Base-by-base conservation (phyloP, 2,113 vertebrate genomes). In the Triplophysa rosa region DNA sequence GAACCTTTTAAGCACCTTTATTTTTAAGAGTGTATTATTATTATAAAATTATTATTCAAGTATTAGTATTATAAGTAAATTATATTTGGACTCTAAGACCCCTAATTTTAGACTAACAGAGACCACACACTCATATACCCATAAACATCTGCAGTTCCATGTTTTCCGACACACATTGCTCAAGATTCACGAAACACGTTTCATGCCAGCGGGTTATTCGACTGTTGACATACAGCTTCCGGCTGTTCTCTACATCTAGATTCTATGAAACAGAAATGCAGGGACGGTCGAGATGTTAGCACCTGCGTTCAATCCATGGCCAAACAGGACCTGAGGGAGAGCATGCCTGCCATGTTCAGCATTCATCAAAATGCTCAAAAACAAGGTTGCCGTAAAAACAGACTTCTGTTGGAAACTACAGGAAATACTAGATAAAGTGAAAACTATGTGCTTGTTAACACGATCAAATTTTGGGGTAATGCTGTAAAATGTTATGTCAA, bases 271-370 rank as follows among this genome's bases (percentile, higher is more conserved):
- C n/a, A n/a, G 3, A 67, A 13, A 74, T 29, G 42, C 29, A 37
- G 68, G 42, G 71, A 67, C 70, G 17, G 33, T 59, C 49, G 56
- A 73, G 37, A 74, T 42, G n/a, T 26, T 47, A 65, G 49, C 70
- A 79, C 67, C 69, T 56, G 79, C 17, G 4, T 59, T 80, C 42
- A 47, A 23, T 74, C 64, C 64, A 29, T 61, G 54, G 79, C 64
- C 56, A 47, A 75, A 66, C 79, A 62, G 54, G 54, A 47, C 62
- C 70, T n/a, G 63, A 67, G 70, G 23, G 23, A 68, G 17, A 21
- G 1, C 21, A 8, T 71, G 19, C 40, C 68, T 71, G 59, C 78
- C 61, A 64, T 64, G 58, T 64, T 79, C 67, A 23, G 58, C 68
- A 49, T 73, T 72, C 23, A 80, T 80, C 68, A 73, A 54, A 33